Evolutionary conservation across 2,797 vertebrate species (phyloP).

Genomic region (Coilia nasus): DNA sequence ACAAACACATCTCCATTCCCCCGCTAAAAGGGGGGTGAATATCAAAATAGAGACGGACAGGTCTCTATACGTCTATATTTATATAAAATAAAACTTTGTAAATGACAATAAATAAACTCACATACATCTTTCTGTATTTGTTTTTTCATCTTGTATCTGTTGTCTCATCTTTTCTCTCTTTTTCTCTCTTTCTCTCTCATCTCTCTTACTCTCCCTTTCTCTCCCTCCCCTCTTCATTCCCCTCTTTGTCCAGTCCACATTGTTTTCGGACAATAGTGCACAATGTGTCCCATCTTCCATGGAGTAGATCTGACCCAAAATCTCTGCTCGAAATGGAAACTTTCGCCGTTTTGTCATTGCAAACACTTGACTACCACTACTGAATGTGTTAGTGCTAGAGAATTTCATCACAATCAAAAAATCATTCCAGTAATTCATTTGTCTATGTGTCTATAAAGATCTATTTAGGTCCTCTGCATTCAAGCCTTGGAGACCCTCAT

Average conservation of each 20-base stretch:
- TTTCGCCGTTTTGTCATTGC: conserved; percentile 41
- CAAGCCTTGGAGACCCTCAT: conserved; percentile 13
- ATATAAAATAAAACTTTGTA: background rate
- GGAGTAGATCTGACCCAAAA: conserved; percentile 10
- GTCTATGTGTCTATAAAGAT: background rate
- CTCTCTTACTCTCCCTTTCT: conserved; percentile 22
- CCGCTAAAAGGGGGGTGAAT: background rate
- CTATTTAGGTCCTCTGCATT: conserved; percentile 5
- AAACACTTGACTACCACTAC: conserved; percentile 34
- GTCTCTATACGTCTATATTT: background rate
- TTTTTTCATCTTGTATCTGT: conserved; percentile 61
- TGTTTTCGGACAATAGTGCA: background rate
- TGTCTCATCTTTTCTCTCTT: conserved; percentile 58
- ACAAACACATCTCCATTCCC: conserved; percentile 35
- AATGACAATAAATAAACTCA: conserved; percentile 71
- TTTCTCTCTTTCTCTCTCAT: conserved; percentile 59
- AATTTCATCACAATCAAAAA: conserved; percentile 20
- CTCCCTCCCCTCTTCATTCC: background rate
- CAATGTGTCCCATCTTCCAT: background rate
- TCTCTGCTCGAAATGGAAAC: conserved; percentile 3
- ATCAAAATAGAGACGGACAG: background rate
- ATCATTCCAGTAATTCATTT: conserved; percentile 12
- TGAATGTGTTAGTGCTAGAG: background rate
- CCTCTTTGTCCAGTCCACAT: conserved; percentile 7
- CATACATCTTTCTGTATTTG: conserved; percentile 61